Evolutionary conservation across 1,140 invertebrate species (phyloP).

Genomic region (Drosophila parabipectinata): DNA sequence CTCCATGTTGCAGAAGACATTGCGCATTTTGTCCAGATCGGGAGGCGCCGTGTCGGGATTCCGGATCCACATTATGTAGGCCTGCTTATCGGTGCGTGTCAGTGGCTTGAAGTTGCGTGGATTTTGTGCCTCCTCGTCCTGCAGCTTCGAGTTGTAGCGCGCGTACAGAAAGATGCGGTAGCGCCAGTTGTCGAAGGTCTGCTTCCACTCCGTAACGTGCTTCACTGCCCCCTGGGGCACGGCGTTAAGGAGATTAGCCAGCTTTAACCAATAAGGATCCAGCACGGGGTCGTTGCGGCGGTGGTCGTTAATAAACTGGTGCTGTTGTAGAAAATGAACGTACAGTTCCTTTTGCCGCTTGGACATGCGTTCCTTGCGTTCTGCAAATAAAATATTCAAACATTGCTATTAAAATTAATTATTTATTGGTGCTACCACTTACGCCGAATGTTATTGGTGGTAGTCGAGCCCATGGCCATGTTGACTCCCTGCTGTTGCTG

Average conservation of each 20-base stretch:
- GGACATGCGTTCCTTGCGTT: slow-evolving; percentile 81
- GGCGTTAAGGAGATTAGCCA: slow-evolving; percentile 74
- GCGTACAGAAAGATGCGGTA: slow-evolving; percentile 80
- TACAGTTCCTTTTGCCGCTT: slow-evolving; percentile 80
- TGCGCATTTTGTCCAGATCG: slow-evolving; percentile 79
- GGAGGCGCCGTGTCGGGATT: slow-evolving; percentile 80
- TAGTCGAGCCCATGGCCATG: slow-evolving; percentile 57
- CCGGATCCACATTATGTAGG: slow-evolving; percentile 79
- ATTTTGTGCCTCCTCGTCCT: slow-evolving; percentile 77
- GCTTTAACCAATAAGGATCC: slow-evolving; percentile 76
- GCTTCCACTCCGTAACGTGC: slow-evolving; percentile 80
- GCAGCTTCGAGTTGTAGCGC: slow-evolving; percentile 78
- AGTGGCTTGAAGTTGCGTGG: slow-evolving; percentile 78
- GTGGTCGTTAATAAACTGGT: slow-evolving; percentile 77
- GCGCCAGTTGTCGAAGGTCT: slow-evolving; percentile 81
- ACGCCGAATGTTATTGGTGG: slow-evolving; percentile 69
- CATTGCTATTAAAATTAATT: background rate
- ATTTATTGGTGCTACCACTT: slow-evolving; percentile 14
- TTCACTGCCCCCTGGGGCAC: slow-evolving; percentile 79
- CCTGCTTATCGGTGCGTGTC: slow-evolving; percentile 80
- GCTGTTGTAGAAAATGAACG: slow-evolving; percentile 78
- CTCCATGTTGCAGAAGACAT: slow-evolving; percentile 78
- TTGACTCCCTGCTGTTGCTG: slow-evolving; percentile 59
- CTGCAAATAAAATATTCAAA: slow-evolving; percentile 25
- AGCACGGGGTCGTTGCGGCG: slow-evolving; percentile 75